These are phyloP conservation scores for Agrochola macilenta DNA, from an alignment of 2,888 invertebrate species.

Conservation along the genomic window DNA sequence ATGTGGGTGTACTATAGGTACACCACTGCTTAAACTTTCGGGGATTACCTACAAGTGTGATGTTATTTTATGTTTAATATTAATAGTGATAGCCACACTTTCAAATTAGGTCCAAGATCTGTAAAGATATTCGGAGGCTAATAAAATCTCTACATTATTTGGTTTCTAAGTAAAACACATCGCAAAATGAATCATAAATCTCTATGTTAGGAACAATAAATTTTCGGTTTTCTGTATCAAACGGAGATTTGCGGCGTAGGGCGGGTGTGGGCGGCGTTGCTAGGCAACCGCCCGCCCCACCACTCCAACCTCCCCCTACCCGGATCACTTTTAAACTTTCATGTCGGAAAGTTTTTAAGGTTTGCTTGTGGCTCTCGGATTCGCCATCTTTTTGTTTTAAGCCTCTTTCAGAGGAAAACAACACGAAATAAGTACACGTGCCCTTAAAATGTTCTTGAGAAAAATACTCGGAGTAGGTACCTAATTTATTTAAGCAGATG, in stretches of 20 bases:
- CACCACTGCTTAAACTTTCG: no score
- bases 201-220: constrained; percentile 84
- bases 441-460: constrained; percentile 60
- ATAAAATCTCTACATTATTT: background rate
- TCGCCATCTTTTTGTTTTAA: constrained; percentile 87
- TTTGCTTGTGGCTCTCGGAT: constrained; percentile 88
- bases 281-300: constrained; percentile 79
- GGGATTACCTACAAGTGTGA: no score
- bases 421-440: constrained; percentile 67
- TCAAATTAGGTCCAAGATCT: background rate
- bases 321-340: constrained; percentile 91
- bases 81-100: background rate
- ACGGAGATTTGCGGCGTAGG: constrained; percentile 88
- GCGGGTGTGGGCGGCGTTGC: constrained; percentile 85
- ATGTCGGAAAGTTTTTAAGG: constrained; percentile 90
- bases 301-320: constrained; percentile 70
- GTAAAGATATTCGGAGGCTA: background rate
- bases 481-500: constrained; percentile 62
- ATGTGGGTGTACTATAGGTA: no score
- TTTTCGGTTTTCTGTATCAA: constrained; percentile 85
- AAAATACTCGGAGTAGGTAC: constrained; percentile 51
- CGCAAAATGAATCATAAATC: constrained; percentile 71
- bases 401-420: constrained; percentile 79
- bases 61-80: background rate
- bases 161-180: constrained; percentile 16